Conservation (phyloP, 2,888 invertebrate species). For the Argyresthia goedartella region DNA sequence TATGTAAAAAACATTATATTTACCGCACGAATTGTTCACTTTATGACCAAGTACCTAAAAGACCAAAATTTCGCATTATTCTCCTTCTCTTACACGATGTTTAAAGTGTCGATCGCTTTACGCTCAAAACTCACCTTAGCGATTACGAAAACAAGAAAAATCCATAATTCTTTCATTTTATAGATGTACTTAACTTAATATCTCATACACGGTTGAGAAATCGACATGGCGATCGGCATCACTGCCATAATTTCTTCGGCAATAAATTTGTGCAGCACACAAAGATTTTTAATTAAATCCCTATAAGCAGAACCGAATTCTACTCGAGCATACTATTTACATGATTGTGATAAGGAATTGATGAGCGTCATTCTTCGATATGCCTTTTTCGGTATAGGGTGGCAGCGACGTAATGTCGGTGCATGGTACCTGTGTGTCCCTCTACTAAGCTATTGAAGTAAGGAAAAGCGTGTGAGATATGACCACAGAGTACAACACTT, state of each 20-base stretch:
- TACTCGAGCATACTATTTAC: not conserved
- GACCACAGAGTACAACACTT: too few relatives aligned
- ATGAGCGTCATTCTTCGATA: too few relatives aligned
- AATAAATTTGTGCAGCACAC: conserved; percentile 25
- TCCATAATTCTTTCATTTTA: conserved; percentile 42
- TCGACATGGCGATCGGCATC: conserved; percentile 26
- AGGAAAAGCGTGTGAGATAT: too few relatives aligned
- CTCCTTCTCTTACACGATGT: conserved; percentile 1
- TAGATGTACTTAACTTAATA: conserved; percentile 24
- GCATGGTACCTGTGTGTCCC: too few relatives aligned
- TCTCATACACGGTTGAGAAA: conserved; percentile 15
- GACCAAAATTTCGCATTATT: conserved; percentile 4
- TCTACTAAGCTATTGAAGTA: too few relatives aligned
- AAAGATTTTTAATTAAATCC: conserved; percentile 37
- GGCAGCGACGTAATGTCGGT: too few relatives aligned
- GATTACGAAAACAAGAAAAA: conserved; percentile 27
- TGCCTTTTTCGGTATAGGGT: too few relatives aligned
- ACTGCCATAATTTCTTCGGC: conserved; percentile 25
- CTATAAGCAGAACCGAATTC: conserved; percentile 6
- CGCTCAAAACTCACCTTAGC: conserved; percentile 31
- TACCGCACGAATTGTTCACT: conserved; percentile 37
- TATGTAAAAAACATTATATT: conserved; percentile 12
- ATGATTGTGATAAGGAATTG: too few relatives aligned
- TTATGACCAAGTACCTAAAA: conserved; percentile 26
- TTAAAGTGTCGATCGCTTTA: too few relatives aligned